A percentile compares a stretch with the other conserved stretches of the same genome.
Evolutionary conservation across 2,797 vertebrate genomes (phyloP).

Genomic region (Chiroxiphia lanceolata): DNA sequence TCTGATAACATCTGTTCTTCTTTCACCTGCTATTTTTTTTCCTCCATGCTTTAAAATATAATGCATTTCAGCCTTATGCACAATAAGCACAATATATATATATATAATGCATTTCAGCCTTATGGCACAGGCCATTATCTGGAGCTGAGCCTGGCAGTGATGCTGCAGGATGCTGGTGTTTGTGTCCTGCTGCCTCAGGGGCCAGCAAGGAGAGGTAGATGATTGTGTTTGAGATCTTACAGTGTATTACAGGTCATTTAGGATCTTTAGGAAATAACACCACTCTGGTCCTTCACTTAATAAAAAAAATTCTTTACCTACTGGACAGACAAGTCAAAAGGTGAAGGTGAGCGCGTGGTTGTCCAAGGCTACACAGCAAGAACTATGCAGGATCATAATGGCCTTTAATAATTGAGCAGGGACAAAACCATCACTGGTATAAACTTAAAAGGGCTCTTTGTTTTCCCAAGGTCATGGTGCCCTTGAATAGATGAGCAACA

Average conservation of each 20-base stretch:
- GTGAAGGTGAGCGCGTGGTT: accelerated
- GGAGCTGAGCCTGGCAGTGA: not conserved
- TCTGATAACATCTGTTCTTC: not conserved
- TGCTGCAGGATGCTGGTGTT: not conserved
- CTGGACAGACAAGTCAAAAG: not conserved
- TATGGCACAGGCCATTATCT: accelerated
- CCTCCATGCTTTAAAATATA: not conserved
- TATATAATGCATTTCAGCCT: not conserved
- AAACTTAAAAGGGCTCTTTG: not conserved
- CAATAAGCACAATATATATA: no score
- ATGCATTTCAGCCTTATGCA: not conserved
- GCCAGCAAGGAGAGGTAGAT: not conserved
- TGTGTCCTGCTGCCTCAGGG: not conserved
- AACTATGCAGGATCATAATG: not conserved
- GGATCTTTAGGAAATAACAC: not conserved
- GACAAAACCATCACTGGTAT: not conserved
- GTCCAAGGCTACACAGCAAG: not conserved
- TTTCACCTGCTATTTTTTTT: not conserved
- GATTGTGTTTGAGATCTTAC: not conserved
- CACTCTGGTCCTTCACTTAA: not conserved
- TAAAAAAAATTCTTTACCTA: not conserved
- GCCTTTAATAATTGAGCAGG: not conserved
- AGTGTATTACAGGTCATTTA: not conserved
- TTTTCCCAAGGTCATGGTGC: not conserved
- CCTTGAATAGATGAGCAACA: not conserved